Evolutionary conservation across 2,797 vertebrate species (phyloP).

Genomic region (Halcyon chelicuti): DNA sequence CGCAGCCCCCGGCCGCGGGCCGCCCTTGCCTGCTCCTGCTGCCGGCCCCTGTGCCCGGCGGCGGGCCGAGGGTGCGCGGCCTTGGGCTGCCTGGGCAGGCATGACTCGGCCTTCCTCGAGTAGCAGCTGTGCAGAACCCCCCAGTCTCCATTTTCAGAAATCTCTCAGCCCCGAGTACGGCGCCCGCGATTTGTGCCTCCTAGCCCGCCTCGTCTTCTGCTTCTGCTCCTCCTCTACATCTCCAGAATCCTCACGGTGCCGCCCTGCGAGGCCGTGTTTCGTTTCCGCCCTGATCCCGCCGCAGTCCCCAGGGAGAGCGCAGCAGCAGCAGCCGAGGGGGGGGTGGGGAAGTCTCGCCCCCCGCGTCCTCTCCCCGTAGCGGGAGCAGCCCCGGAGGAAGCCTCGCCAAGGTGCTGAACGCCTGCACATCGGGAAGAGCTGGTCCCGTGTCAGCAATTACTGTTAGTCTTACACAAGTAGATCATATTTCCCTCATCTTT

Average conservation of each 20-base stretch:
- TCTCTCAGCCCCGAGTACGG: neutral
- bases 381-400: neutral
- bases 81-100: neutral
- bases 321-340: neutral
- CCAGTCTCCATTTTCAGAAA: neutral
- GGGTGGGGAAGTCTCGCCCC: accelerated
- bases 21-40: neutral
- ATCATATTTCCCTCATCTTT: accelerated
- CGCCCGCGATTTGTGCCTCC: too few relatives aligned
- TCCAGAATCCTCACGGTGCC: accelerated
- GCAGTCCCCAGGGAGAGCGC: neutral
- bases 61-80: neutral
- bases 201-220: neutral
- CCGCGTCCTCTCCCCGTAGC: neutral
- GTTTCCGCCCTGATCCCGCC: neutral
- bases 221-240: neutral
- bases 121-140: accelerated
- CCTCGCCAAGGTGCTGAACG: accelerated
- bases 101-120: neutral
- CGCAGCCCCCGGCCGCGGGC: too few relatives aligned
- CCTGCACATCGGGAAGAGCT: neutral
- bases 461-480: accelerated
- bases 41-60: too few relatives aligned
- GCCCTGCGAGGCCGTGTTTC: too few relatives aligned
- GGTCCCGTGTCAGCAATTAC: accelerated